Evolutionary conservation across 2,797 vertebrate genomes (phyloP).

Genomic region (Sebastolobus altivelis): DNA sequence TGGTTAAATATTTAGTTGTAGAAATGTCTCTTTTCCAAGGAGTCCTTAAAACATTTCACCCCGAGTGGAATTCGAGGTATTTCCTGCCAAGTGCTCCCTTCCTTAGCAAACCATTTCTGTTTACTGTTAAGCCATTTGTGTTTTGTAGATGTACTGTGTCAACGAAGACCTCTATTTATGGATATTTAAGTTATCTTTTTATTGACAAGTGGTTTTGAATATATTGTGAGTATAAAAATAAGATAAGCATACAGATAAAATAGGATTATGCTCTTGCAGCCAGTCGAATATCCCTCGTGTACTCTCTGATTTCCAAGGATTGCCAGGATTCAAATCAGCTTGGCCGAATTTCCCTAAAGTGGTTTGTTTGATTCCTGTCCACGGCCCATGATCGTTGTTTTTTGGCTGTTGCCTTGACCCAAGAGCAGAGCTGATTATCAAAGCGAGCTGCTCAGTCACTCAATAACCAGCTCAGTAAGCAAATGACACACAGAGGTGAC

Average conservation of each 20-base stretch:
- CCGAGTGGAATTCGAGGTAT: slow-evolving; percentile 66
- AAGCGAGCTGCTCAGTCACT: slow-evolving; percentile 28
- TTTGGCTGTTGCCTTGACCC: slow-evolving; percentile 21
- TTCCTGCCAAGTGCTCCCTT: slow-evolving; percentile 57
- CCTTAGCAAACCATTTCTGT: slow-evolving; percentile 27
- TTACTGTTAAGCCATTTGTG: slow-evolving; percentile 18
- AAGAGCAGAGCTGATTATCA: slow-evolving; percentile 21
- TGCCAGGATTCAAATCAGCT: slow-evolving; percentile 64
- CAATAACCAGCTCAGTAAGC: slow-evolving; percentile 27
- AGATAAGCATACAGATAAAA: slow-evolving; percentile 20
- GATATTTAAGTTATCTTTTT: not conserved
- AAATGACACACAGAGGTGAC: slow-evolving; percentile 17
- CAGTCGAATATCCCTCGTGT: slow-evolving; percentile 11
- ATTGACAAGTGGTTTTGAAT: slow-evolving; percentile 8
- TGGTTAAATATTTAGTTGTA: slow-evolving; percentile 47
- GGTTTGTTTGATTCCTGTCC: slow-evolving; percentile 54
- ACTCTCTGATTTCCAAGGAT: slow-evolving; percentile 30
- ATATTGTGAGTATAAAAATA: not conserved
- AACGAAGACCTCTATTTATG: slow-evolving; percentile 8
- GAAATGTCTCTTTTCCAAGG: slow-evolving; percentile 26
- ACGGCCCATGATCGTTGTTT: slow-evolving; percentile 4
- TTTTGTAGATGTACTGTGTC: not conserved
- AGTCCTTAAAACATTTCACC: slow-evolving; percentile 30
- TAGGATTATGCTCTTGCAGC: slow-evolving; percentile 17
- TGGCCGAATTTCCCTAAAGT: slow-evolving; percentile 53